Evolutionary conservation across 2,113 vertebrate genomes (phyloP), one percentile per base, ranked within the genome.

Genomic region (Nannospalax galili): DNA sequence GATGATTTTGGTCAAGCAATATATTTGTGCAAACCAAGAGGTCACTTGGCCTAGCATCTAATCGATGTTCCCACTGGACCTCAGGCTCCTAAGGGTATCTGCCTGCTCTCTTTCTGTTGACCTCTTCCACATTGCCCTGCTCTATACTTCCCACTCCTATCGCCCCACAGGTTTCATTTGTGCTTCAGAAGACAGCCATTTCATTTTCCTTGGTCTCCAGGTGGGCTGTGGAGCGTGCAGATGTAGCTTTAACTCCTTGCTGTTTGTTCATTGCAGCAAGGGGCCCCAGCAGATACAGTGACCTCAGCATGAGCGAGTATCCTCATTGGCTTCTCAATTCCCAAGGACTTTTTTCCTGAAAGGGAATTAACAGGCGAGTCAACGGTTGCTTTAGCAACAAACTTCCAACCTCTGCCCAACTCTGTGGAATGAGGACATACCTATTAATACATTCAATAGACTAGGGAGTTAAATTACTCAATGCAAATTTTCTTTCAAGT

Each of bases 401-500:
- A 96, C 94, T 93, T 95, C 92, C 87, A 92, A 84, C 72, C 84
- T 91, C 85, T 88, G 84, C 82, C 72, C 64, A 67, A 89, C 75
- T 75, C 95, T 91, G 65, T 14, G 5, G 89, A 95, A 95, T 98
- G 97, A 98, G 89, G 91, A 74, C 96, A 97, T 93, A 80, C 7
- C 97, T 97, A 97, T 97, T 97, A 97, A 97, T 98, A 98, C 48
- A 91, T 77, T 77, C 11, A 2, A 65, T 72, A 87, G 92, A 30
- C 89, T 94, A 24, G 96, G 96, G 97, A 97, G 78, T 92, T 91
- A 90, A 93, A 79, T 89, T 87, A 48, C 94, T 91, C 75, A 81
- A 58, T 20, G 90, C 92, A 91, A 52, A 75, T 90, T 88, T 96
- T 96, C 87, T 93, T 97, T 24, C 93, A 94, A 67, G 90, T 72